Evolutionary conservation across 1,140 invertebrate genomes (phyloP), one percentile per base, ranked within the genome.

Genomic region (Tachypleus tridentatus): DNA sequence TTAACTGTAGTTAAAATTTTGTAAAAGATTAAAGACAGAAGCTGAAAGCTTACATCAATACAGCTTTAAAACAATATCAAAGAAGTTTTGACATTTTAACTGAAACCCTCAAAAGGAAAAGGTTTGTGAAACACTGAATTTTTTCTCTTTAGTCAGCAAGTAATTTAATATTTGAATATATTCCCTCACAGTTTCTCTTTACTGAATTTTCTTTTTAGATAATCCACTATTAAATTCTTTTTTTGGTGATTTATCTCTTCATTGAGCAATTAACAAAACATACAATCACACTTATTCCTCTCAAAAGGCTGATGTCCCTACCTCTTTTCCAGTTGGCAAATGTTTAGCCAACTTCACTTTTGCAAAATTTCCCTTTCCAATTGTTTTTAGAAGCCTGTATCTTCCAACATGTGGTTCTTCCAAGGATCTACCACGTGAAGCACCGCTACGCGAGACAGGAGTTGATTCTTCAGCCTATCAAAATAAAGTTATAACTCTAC

Each of bases 321-420:
- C 86, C 84, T 99, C 97, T 80, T 97, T 96, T 72, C 95, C 94
- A 64, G 97, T 99, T 70, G 96, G 96, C 72, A 98, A 86, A 83
- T 99, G 97, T 78, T 97, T 97, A 67, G 96, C 97, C 66, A 99
- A 83, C 81, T 99, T 99, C 69, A 99, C 97, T 83, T 99, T 99
- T 73, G 97, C 97, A 83, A 99, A 99, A 82, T 99, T 99, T 58
- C 97, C 97, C 80, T 99, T 99, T 73, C 97, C 97, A 77, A 99
- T 99, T 70, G 97, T 99, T 81, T 99, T 99, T 75, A 99, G 87
- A 72, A 99, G 84, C 77, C 95, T 89, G 82, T 99, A 99, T 82
- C 98, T 98, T 75, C 93, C 96, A 75, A 99, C 96, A 77, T 94
- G 93, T 10, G 88, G 89, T 76, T 95, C 91, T 74, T 94, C 91